Percentiles rank a stretch among this genome's conserved stretches.
Evolutionary conservation across 2,888 invertebrate genomes (phyloP).

Genomic region (Aproaerema taeniolella): DNA sequence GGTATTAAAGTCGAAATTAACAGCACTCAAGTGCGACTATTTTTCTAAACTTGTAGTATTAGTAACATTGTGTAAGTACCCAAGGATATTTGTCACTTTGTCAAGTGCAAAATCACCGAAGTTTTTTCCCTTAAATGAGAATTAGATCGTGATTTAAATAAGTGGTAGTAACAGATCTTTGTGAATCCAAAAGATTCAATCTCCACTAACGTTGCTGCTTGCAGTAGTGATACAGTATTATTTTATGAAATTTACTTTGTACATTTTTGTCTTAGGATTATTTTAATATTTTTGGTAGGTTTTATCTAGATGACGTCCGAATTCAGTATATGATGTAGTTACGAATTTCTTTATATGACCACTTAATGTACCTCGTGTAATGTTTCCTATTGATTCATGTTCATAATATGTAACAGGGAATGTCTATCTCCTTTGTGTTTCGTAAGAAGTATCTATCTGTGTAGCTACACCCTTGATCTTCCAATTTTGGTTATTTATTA

Average conservation of each 20-base stretch:
- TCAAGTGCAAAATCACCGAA: constrained; percentile 1
- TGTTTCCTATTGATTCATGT: constrained; percentile 9
- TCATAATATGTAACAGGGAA: constrained; percentile 14
- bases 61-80: constrained; percentile 2
- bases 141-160: not conserved
- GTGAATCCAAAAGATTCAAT: too few species aligned
- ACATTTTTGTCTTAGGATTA: constrained; percentile 64
- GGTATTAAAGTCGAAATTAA: constrained; percentile 10
- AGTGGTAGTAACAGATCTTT: too few species aligned
- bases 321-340: constrained; percentile 26
- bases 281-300: constrained; percentile 48
- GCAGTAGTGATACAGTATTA: constrained; percentile 73
- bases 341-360: not conserved
- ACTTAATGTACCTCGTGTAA: constrained; percentile 5
- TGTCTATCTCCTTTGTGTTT: constrained; percentile 7
- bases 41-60: constrained; percentile 23
- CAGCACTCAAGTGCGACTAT: constrained; percentile 34
- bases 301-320: constrained; percentile 53
- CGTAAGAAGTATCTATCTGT: constrained; percentile 13
- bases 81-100: constrained; percentile 12
- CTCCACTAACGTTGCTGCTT: constrained; percentile 56
- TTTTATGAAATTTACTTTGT: constrained; percentile 67
- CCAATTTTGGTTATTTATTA: constrained; percentile 70
- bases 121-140: not conserved
- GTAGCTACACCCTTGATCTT: constrained; percentile 54